phyloP scores from a whole-genome alignment of 2,888 invertebrate species.

The Sthenelais limicola region DNA sequence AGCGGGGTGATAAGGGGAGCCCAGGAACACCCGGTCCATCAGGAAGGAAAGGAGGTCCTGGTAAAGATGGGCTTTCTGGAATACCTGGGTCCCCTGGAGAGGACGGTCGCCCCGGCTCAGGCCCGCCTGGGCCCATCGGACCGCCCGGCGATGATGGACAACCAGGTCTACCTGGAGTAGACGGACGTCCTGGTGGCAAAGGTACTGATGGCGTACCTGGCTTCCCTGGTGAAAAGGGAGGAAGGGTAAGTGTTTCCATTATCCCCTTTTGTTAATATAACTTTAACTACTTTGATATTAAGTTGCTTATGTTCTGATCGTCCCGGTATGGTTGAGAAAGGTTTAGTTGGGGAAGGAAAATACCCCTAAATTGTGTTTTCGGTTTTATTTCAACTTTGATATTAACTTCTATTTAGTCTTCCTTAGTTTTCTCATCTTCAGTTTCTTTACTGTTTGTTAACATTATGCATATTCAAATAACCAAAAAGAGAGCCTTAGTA shows the following conservation, averaged over 20 bases:
- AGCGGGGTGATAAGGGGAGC: slow-evolving; percentile 53
- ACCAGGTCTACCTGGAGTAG: slow-evolving; percentile 11
- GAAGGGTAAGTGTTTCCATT: slow-evolving; percentile 30
- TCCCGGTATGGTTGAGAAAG: too few species aligned
- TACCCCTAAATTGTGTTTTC: too few species aligned
- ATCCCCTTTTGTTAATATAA: too few species aligned
- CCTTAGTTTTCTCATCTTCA: too few species aligned
- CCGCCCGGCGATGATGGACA: slow-evolving; percentile 40
- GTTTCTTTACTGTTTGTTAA: too few species aligned
- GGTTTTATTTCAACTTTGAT: too few species aligned
- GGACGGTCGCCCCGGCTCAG: slow-evolving; percentile 37
- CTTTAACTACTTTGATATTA: too few species aligned
- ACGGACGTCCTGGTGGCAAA: slow-evolving; percentile 45
- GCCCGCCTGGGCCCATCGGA: slow-evolving; percentile 41
- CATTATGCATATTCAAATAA: too few species aligned
- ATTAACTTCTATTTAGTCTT: too few species aligned
- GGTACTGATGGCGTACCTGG: slow-evolving; percentile 43
- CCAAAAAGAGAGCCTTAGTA: too few species aligned
- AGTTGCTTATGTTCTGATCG: too few species aligned
- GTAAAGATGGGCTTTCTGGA: slow-evolving; percentile 32
- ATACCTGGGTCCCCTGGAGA: slow-evolving; percentile 49
- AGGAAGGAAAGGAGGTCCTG: slow-evolving; percentile 42
- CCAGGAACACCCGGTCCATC: slow-evolving; percentile 49
- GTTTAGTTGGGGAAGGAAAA: too few species aligned
- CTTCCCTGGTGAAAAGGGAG: slow-evolving; percentile 58